Evolutionary conservation across 2,888 invertebrate genomes (phyloP).

Genomic region (Eurytoma adleriae): DNA sequence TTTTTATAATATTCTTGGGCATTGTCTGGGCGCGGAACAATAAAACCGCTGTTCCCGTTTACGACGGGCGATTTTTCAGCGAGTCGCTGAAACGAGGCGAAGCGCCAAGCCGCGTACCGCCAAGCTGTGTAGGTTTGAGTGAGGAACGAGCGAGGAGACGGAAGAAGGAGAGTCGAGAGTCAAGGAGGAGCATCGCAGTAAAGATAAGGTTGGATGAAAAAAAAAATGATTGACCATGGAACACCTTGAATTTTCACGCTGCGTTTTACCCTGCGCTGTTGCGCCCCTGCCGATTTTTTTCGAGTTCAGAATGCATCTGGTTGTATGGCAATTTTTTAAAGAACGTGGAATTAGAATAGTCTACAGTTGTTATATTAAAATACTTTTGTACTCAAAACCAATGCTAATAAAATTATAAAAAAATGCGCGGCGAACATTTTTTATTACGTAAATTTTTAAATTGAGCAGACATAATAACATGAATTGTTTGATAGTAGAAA

Average conservation of each 20-base stretch:
- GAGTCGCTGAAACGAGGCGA: conserved; percentile 69
- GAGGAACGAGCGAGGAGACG: conserved; percentile 16
- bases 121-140: conserved; percentile 15
- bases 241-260: conserved; percentile 62
- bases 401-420: too few relatives aligned
- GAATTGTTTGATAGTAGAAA: too few relatives aligned
- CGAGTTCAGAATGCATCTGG: too few relatives aligned
- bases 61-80: conserved; percentile 73
- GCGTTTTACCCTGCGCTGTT: too few relatives aligned
- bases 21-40: conserved; percentile 74
- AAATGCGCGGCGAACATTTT: too few relatives aligned
- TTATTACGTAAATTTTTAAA: too few relatives aligned
- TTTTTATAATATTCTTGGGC: conserved; percentile 75
- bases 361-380: neutral
- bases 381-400: too few relatives aligned
- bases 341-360: neutral
- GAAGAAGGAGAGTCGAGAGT: conserved; percentile 41
- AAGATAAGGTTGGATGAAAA: conserved; percentile 12
- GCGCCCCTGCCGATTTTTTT: too few relatives aligned
- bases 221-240: conserved; percentile 2
- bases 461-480: too few relatives aligned
- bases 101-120: conserved; percentile 57
- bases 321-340: too few relatives aligned
- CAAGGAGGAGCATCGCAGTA: conserved; percentile 44
- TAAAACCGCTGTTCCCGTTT: conserved; percentile 75